Evolutionary conservation across 1,140 invertebrate species (phyloP).

Genomic region (Calosoma granatense): DNA sequence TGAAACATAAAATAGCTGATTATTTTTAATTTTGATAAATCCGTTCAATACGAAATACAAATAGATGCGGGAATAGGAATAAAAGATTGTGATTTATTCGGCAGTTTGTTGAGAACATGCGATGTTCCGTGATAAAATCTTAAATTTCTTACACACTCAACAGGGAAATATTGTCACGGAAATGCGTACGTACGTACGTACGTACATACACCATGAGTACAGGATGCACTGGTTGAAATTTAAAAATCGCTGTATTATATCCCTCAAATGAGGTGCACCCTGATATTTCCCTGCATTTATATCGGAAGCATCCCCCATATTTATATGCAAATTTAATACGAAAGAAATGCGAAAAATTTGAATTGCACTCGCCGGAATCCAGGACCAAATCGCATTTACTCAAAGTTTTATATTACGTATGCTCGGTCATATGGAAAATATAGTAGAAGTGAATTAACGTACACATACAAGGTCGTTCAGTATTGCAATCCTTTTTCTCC

Average conservation of each 20-base stretch:
- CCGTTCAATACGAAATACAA: neutral
- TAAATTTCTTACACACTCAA: neutral
- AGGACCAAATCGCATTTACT: neutral
- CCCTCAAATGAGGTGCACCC: neutral
- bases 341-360: neutral
- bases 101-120: neutral
- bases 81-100: neutral
- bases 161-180: neutral
- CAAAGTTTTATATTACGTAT: neutral
- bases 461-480: no score
- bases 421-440: neutral
- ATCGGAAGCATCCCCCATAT: neutral
- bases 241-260: neutral
- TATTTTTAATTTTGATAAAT: neutral
- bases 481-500: no score
- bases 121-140: neutral
- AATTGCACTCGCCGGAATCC: neutral
- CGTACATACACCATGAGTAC: no score
- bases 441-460: no score
- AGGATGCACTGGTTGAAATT: neutral
- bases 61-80: neutral
- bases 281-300: neutral
- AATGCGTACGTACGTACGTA: no score
- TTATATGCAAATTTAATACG: neutral
- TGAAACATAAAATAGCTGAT: conserved; percentile 1